Evolutionary conservation across 2,888 invertebrate genomes (phyloP).

Genomic region (Platycheirus albimanus): DNA sequence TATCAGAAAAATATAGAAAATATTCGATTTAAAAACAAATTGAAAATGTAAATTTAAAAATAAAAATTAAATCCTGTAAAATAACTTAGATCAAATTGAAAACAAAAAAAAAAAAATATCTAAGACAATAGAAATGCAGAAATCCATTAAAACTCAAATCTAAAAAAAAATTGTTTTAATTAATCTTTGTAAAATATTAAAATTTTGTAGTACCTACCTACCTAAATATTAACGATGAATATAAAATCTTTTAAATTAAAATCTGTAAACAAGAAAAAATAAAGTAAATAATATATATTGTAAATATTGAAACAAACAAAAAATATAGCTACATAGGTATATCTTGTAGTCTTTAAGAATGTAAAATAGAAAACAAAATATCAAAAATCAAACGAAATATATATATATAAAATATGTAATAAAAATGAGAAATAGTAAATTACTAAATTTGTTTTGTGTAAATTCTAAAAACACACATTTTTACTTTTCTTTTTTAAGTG

Average conservation of each 20-base stretch:
- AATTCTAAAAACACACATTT: constrained; percentile 40
- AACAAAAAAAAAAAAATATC: too few species aligned
- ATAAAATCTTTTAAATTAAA: constrained; percentile 6
- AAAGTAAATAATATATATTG: constrained; percentile 15
- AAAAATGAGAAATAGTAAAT: constrained; percentile 42
- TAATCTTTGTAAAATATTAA: constrained; percentile 11
- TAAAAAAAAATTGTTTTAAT: neutral
- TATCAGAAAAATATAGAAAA: constrained; percentile 8
- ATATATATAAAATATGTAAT: constrained; percentile 23
- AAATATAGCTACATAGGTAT: constrained; percentile 2
- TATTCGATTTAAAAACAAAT: constrained; percentile 18
- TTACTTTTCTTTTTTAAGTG: constrained; percentile 52
- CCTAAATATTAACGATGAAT: neutral
- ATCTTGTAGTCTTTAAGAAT: constrained; percentile 27
- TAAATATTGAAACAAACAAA: constrained; percentile 27
- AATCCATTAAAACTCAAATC: too few species aligned
- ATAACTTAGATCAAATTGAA: too few species aligned
- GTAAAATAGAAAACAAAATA: constrained; percentile 49
- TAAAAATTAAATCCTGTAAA: neutral
- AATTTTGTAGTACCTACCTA: neutral
- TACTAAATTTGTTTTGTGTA: constrained; percentile 57
- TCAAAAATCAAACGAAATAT: constrained; percentile 42
- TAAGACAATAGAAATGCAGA: too few species aligned
- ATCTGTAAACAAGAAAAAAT: constrained; percentile 10
- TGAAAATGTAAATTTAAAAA: constrained; percentile 47